Base-by-base conservation (phyloP, 2,113 vertebrate genomes). In the Anthoscopus minutus region DNA sequence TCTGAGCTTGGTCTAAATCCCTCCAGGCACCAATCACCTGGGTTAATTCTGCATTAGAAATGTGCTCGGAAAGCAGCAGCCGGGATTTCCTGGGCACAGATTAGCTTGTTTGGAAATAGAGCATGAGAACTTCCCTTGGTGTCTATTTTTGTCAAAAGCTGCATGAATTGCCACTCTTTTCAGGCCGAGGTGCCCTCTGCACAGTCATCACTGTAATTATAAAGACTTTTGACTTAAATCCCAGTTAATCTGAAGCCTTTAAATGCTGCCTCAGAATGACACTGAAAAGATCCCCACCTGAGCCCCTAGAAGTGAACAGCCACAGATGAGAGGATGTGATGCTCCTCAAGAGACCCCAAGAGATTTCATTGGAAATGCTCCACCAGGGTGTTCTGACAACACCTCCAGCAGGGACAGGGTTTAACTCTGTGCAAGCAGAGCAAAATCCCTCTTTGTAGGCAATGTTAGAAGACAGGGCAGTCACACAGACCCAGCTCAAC, bases 71-170 rank as follows among this genome's bases (percentile, higher is more conserved):
- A 64, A 92, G 89, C 45, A 92, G 87, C 47, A 81, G 89, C 64
- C 83, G 77, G 77, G 76, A 69, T 86, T 93, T 93, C 57, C 89
- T 3, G 37, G 60, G 48, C 73, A 71, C 51, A 33, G 72, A 79
- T 91, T 61, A 80, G n/a, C 64, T 56, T 71, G 73, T 81, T 91
- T 91, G 92, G 71, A 87, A 91, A 93, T 31, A 88, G 56, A 86
- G 67, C 84, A 69, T 50, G 44, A 88, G 69, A 78, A 60, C 51
- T 28, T 70, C 35, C 50, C 47, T 8, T 44, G 0, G 0, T 40
- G 51, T 79, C 89, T 96, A 47, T 81, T 95, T 85, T 87, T 87
- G 78, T 87, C 81, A 84, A 81, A 96, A 84, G 38, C 87, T 91
- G 56, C 30, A 28, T n/a, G 61, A 64, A 81, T 50, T 86, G 56